Conservation (phyloP, 2,888 invertebrate species). For the Pterobdella sp. region DNA sequence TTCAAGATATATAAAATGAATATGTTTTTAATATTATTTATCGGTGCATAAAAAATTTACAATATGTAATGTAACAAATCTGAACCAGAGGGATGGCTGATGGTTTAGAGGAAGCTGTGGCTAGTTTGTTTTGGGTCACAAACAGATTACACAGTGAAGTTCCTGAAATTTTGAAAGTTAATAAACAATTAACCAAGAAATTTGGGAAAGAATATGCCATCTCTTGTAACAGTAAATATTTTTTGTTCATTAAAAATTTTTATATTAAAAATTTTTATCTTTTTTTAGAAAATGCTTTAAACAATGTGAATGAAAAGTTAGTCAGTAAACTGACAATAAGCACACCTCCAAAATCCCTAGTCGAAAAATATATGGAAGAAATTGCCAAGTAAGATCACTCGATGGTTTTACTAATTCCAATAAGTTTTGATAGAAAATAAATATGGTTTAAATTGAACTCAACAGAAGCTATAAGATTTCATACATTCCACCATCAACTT, state of each 20-base stretch:
- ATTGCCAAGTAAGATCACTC: constrained; percentile 73
- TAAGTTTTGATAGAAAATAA: not conserved
- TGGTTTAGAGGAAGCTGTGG: constrained; percentile 88
- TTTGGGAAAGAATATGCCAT: constrained; percentile 76
- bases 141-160: constrained; percentile 67
- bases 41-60: no score
- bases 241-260: not conserved
- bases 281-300: constrained; percentile 41
- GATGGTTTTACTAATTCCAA: not conserved
- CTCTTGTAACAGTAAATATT: constrained; percentile 25
- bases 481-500: not conserved
- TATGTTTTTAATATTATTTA: no score
- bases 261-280: not conserved
- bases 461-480: not conserved
- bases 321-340: constrained; percentile 62
- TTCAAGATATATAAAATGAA: not conserved
- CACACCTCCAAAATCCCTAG: constrained; percentile 85
- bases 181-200: constrained; percentile 75
- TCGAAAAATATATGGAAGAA: constrained; percentile 85
- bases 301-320: constrained; percentile 79
- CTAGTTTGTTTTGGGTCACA: constrained; percentile 92
- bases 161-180: constrained; percentile 67
- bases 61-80: not conserved
- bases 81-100: constrained; percentile 67
- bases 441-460: not conserved